Evolutionary conservation across 2,797 vertebrate genomes (phyloP).

Genomic region (Gephyroberyx darwinii): DNA sequence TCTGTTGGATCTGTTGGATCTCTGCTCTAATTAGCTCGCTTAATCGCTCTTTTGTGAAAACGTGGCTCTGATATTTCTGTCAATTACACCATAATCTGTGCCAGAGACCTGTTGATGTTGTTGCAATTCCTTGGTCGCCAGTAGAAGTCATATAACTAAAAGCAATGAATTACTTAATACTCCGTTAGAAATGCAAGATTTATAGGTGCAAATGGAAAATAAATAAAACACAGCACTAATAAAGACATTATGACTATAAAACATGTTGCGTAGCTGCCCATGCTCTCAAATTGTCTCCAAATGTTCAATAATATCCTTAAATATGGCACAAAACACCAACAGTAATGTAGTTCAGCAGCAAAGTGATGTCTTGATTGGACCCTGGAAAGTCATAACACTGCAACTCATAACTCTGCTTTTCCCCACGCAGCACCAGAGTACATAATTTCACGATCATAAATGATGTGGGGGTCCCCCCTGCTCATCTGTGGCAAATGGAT

Average conservation of each 20-base stretch:
- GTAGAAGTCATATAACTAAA: slow-evolving; percentile 11
- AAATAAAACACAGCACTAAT: slow-evolving; percentile 47
- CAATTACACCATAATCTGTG: slow-evolving; percentile 10
- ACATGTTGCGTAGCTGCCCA: slow-evolving; percentile 33
- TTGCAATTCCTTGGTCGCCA: slow-evolving; percentile 36
- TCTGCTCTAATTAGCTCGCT: slow-evolving; percentile 38
- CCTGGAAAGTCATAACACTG: slow-evolving; percentile 68
- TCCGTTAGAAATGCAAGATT: slow-evolving; percentile 43
- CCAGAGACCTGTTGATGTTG: slow-evolving; percentile 24
- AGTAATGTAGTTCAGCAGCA: slow-evolving; percentile 58
- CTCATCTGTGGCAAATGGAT: slow-evolving; percentile 66
- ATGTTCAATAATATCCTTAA: slow-evolving; percentile 59
- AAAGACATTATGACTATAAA: slow-evolving; percentile 54
- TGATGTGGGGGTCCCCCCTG: slow-evolving; percentile 59
- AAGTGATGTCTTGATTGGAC: slow-evolving; percentile 74
- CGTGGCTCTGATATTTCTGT: not conserved
- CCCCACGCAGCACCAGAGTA: slow-evolving; percentile 60
- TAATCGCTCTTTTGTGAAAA: slow-evolving; percentile 19
- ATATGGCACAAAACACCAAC: slow-evolving; percentile 56
- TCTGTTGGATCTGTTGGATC: slow-evolving; percentile 5
- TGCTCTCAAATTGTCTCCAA: slow-evolving; percentile 47
- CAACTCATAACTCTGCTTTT: slow-evolving; percentile 65
- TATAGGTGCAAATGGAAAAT: slow-evolving; percentile 40
- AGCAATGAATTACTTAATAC: not conserved
- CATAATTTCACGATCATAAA: slow-evolving; percentile 70